These are phyloP conservation scores for Peromyscus aztecus DNA, from an alignment of 2,797 vertebrate genomes.

Conservation along the genomic window DNA sequence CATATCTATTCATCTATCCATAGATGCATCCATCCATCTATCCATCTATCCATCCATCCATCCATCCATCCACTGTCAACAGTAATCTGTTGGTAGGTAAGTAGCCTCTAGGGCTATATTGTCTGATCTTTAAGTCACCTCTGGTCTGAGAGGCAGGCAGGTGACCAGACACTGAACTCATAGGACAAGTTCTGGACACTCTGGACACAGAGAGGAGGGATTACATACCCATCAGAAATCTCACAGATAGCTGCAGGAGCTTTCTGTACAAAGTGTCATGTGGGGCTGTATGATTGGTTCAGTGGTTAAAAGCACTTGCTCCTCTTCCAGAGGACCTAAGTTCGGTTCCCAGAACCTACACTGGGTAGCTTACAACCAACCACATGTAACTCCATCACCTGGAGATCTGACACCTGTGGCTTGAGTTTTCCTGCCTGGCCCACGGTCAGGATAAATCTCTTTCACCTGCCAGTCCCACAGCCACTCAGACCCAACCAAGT, in stretches of 20 bases:
- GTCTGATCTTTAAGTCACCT: not conserved
- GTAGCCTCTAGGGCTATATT: not conserved
- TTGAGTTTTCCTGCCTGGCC: no score
- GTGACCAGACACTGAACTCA: not conserved
- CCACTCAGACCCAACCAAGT: no score
- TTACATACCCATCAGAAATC: not conserved
- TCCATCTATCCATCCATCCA: no score
- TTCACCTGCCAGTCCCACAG: no score
- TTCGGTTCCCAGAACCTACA: not conserved
- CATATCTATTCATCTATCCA: not conserved
- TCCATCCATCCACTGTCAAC: not conserved
- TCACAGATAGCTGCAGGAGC: not conserved
- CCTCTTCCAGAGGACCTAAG: not conserved
- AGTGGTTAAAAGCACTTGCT: not conserved
- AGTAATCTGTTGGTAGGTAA: not conserved
- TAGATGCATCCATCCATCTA: no score
- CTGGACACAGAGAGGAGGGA: not conserved
- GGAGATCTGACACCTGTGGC: not conserved
- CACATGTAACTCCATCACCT: not conserved
- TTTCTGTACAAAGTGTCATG: not conserved
- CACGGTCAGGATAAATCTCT: no score
- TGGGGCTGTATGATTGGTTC: not conserved
- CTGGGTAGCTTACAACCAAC: not conserved
- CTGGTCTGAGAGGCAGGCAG: not conserved
- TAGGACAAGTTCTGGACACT: not conserved